Evolutionary conservation across 2,888 invertebrate genomes (phyloP).

Genomic region (Oscheius onirici): DNA sequence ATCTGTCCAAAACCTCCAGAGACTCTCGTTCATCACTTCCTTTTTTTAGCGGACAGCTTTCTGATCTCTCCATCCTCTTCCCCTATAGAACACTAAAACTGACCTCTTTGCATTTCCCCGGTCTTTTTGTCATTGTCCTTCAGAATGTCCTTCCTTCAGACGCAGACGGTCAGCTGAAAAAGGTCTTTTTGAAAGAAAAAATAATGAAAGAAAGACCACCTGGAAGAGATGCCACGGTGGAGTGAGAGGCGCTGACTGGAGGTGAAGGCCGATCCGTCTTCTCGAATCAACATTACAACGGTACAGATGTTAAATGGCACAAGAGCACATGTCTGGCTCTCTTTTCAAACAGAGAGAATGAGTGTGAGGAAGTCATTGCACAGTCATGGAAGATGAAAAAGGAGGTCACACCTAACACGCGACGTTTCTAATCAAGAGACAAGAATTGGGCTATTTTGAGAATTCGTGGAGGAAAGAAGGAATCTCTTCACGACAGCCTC

Average conservation of each 20-base stretch:
- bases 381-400: too few relatives aligned
- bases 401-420: too few relatives aligned
- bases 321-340: conserved; percentile 7
- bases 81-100: neutral
- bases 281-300: conserved; percentile 31
- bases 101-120: conserved; percentile 3
- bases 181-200: neutral
- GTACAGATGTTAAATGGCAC: conserved; percentile 31
- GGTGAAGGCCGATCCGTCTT: conserved; percentile 27
- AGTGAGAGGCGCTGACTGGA: neutral
- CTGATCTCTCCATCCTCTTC: neutral
- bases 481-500: too few relatives aligned
- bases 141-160: too few relatives aligned
- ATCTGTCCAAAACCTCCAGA: too few relatives aligned
- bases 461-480: neutral
- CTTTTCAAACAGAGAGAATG: conserved; percentile 7
- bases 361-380: neutral
- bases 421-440: too few relatives aligned
- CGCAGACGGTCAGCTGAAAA: neutral
- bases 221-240: neutral
- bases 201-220: neutral
- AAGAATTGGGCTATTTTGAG: neutral
- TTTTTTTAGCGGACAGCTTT: neutral
- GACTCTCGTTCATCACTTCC: neutral
- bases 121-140: conserved; percentile 11